Percentiles rank a stretch among this genome's conserved stretches.
These are phyloP conservation scores for Clarias batrachus DNA, from an alignment of 2,113 vertebrate species.

Conservation along the genomic window DNA sequence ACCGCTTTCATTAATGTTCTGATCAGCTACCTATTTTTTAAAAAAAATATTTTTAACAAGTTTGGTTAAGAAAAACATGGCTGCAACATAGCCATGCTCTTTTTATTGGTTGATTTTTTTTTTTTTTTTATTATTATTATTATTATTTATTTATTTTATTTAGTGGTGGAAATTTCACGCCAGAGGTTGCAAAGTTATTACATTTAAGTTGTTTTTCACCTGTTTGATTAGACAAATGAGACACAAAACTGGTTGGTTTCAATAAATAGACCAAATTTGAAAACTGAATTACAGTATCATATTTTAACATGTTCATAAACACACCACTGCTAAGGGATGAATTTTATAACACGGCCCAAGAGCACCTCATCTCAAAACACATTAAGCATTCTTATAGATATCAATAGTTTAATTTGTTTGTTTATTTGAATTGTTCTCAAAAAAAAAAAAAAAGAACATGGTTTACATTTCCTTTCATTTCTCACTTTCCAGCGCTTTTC, in stretches of 20 bases:
- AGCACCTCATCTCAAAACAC: too few relatives aligned
- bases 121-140: too few relatives aligned
- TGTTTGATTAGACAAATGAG: too few relatives aligned
- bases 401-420: background rate
- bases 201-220: too few relatives aligned
- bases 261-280: background rate
- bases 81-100: background rate
- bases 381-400: background rate
- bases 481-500: slow-evolving; percentile 85
- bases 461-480: slow-evolving; percentile 12
- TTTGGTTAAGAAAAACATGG: background rate
- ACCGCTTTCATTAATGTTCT: background rate
- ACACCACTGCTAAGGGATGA: too few relatives aligned
- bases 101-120: background rate
- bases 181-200: background rate
- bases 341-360: background rate
- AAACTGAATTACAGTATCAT: background rate
- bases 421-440: too few relatives aligned
- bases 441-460: background rate
- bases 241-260: background rate
- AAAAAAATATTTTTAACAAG: background rate
- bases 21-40: background rate
- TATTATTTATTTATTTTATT: background rate
- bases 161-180: background rate
- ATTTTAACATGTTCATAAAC: background rate